These are phyloP conservation scores for Nephrocerus scutellatus DNA, from an alignment of 2,888 invertebrate genomes.

Conservation along the genomic window DNA sequence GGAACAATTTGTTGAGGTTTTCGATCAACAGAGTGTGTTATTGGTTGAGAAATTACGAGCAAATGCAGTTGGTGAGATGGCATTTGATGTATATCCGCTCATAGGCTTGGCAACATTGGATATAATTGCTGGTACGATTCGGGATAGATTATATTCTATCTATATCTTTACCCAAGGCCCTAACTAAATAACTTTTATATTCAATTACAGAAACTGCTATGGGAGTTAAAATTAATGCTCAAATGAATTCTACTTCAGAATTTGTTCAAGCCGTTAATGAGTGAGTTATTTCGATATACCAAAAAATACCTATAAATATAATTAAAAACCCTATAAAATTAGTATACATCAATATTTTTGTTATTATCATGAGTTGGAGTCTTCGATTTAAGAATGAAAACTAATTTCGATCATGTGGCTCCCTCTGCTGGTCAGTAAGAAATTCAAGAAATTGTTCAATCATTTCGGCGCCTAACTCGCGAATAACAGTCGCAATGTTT, in stretches of 20 bases:
- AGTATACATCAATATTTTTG: background rate
- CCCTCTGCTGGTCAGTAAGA: too few relatives aligned
- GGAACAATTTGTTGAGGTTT: conserved; percentile 63
- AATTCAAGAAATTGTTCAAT: too few relatives aligned
- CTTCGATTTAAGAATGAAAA: too few relatives aligned
- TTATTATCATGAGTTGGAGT: conserved; percentile 33
- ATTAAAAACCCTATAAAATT: background rate
- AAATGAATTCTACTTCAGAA: conserved; percentile 55
- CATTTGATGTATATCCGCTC: conserved; percentile 56
- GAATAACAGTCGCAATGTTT: too few relatives aligned
- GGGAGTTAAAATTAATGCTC: conserved; percentile 67
- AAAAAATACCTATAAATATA: too few relatives aligned
- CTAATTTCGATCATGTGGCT: too few relatives aligned
- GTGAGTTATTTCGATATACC: conserved; percentile 54
- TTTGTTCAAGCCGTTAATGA: conserved; percentile 63
- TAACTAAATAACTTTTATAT: conserved; percentile 37
- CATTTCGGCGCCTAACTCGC: too few relatives aligned
- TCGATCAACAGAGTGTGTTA: conserved; percentile 57
- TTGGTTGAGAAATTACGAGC: conserved; percentile 52
- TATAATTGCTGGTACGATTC: conserved; percentile 46
- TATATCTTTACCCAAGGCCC: background rate
- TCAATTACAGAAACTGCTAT: conserved; percentile 62
- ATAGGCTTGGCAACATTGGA: conserved; percentile 56
- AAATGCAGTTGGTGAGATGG: conserved; percentile 31
- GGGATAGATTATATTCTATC: conserved; percentile 21